Evolutionary conservation across 2,888 invertebrate species (phyloP).

Genomic region (Stenchaetothrips biformis): DNA sequence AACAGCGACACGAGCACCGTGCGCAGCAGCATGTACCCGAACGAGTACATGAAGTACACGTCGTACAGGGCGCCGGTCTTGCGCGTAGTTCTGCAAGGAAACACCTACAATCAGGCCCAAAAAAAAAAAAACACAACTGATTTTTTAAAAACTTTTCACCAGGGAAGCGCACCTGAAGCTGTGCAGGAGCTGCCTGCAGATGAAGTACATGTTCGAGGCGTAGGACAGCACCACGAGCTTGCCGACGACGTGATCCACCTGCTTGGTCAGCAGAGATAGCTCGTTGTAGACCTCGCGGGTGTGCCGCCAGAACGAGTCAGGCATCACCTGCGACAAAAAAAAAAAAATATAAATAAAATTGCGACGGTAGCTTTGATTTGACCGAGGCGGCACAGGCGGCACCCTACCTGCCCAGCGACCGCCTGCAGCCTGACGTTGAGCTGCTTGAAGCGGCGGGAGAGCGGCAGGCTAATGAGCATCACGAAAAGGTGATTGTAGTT

Average conservation of each 20-base stretch:
- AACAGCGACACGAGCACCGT: conserved; percentile 58
- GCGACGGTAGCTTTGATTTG: too few relatives aligned
- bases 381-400: too few relatives aligned
- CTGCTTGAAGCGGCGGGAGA: conserved; percentile 60
- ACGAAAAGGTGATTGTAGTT: conserved; percentile 69
- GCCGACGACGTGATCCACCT: conserved; percentile 58
- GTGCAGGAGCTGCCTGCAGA: conserved; percentile 66
- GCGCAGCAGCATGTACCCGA: conserved; percentile 56
- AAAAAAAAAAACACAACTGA: too few relatives aligned
- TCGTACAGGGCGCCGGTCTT: conserved; percentile 55
- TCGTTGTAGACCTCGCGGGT: conserved; percentile 61
- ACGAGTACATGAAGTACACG: conserved; percentile 59
- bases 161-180: conserved; percentile 56
- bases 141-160: too few relatives aligned
- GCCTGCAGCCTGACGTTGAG: conserved; percentile 52
- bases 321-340: too few relatives aligned
- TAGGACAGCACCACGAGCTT: conserved; percentile 63
- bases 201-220: conserved; percentile 65
- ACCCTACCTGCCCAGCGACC: conserved; percentile 49
- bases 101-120: too few relatives aligned
- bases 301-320: conserved; percentile 56
- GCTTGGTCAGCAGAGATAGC: conserved; percentile 56
- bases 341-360: too few relatives aligned
- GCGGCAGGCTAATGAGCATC: conserved; percentile 63
- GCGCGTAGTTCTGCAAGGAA: conserved; percentile 46